Evolutionary conservation across 2,113 vertebrate species (phyloP), one percentile per base, ranked within the genome.

Genomic region (Lepus americanus): DNA sequence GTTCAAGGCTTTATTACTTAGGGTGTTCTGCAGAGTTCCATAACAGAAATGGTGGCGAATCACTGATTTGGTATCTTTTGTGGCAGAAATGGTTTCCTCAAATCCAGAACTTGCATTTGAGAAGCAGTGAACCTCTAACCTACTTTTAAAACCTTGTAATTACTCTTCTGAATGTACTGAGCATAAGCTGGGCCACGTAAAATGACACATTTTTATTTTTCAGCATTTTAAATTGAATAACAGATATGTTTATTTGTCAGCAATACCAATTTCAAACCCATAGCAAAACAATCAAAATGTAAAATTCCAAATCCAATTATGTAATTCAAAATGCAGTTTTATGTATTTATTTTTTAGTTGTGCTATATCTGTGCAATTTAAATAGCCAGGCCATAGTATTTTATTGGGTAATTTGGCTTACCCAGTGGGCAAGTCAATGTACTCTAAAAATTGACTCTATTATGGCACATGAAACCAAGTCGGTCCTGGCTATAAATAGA

Each of bases 351-450:
- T 93, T 95, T 92, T 89, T 20, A 90, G 82, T 91, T 77, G 82
- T 64, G 73, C 63, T 93, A 1, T 95, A 64, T 83, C 85, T 89
- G 8, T 81, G 14, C 27, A 93, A 80, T 92, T 97, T 95, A 92
- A 97, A 95, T 95, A 86, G 94, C 86, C 31, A 95, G 92, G 83
- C 83, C 64, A 79, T 80, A 61, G 89, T 74, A 80, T 86, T 96
- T 96, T 96, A 96, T 91, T 97, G 90, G 87, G 64, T 85, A 82
- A 91, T 94, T 95, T 95, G 97, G 95, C 70, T 96, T 67, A 92
- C 51, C 86, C 79, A 76, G 12, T 94, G 66, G 55, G 49, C 67
- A 95, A 95, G 36, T 96, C 86, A 95, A 81, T 96, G 96, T 94
- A 89, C 89, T 94, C 92, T 59, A 94, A 94, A 96, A 94, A 92